Base-by-base conservation (phyloP, 2,113 vertebrate genomes). In the Agapornis roseicollis region DNA sequence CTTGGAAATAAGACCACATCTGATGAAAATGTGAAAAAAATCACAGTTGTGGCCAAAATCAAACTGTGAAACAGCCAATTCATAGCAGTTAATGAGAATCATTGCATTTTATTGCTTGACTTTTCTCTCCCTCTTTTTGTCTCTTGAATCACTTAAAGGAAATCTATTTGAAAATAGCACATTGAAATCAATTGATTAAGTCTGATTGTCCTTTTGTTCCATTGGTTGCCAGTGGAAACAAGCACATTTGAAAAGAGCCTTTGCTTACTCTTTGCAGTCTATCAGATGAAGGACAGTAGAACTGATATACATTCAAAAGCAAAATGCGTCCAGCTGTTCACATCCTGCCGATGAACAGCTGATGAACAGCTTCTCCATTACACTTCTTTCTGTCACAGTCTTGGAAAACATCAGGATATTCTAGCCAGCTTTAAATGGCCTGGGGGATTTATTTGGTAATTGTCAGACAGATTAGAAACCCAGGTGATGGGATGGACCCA, bases 161-260 rank as follows among this genome's bases (percentile, higher is more conserved):
- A 90, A 77, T 29, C 64, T 58, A 24, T 89, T 94, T 80, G 76
- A 88, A 90, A 79, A 49, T 5, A n/a, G 55, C 10, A 7, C 50
- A 44, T 11, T 55, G 85, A 72, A 78, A 89, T 88, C 25, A 80
- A 44, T 91, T 55, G 61, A 93, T 90, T 77, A 74, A 85, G 73
- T 93, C 42, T 83, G 85, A 65, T 84, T 96, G 80, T 89, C 80
- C 65, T 92, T 83, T 84, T 85, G 42, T 82, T 88, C 69, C 64
- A 49, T 10, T 60, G 52, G 83, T 81, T 97, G 77, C 95, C 70
- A 76, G 33, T 94, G 81, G 92, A 95, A 94, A 97, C 78, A 2
- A 79, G 78, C 19, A 28, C 35, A 33, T 86, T 76, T 49, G 6
- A 60, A 86, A 86, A 69, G 49, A 56, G 15, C 39, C 28, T 86